Evolutionary conservation across 2,113 vertebrate genomes (phyloP), one percentile per base, ranked within the genome.

Genomic region (Notiomystis cincta): DNA sequence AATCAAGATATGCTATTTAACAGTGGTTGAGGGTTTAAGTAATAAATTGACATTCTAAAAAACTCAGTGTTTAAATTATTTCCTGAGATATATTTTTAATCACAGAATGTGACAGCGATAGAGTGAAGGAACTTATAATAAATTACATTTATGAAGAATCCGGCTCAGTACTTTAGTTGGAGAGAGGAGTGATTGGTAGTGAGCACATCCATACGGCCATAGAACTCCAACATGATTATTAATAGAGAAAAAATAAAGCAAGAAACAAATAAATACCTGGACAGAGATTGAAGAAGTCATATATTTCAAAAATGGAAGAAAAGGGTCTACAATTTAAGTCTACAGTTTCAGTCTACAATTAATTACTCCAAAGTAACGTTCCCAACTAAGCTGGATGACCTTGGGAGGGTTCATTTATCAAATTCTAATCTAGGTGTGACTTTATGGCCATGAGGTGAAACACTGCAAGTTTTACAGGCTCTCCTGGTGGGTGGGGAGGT

Each of bases 61-160:
- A 93, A 57, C 24, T 10, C 10, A 2, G 27, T 47, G 21, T 56
- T 91, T 50, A 95, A 93, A 93, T 96, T 88, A 94, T 91, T 90
- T 85, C 85, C 51, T 70, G 30, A 66, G 66, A 69, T 84, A 65
- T 64, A 77, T 82, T 95, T 93, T 95, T 86, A 85, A 94, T 92
- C 80, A 92, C 11, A 19, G 88, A 94, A 89, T 64, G 77, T 66
- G 90, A 88, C 94, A 95, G 30, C 23, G 50, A 77, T 5, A 62
- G 42, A 66, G 47, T 17, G 54, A 38, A 88, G 94, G 62, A 93
- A 89, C 30, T 72, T 79, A 28, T 9, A 90, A 91, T 93, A 91
- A 90, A 92, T 94, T 85, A 70, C 4, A 69, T 82, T 90, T 90
- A 90, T 88, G 87, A 85, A 80, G 70, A 85, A 89, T 30, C 77